Evolutionary conservation across 2,888 invertebrate species (phyloP).

Genomic region (Heliconius sara): DNA sequence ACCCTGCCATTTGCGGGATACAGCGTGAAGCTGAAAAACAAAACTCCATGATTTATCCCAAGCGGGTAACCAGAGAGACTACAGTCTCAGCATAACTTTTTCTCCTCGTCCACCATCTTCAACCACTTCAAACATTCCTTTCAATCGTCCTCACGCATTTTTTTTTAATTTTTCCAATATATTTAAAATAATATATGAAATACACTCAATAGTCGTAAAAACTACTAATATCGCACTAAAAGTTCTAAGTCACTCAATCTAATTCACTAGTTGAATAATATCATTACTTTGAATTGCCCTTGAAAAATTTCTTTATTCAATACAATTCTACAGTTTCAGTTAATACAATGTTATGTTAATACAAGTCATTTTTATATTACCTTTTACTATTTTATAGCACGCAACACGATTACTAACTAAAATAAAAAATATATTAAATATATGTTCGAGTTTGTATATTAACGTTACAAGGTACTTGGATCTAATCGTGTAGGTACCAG

Average conservation of each 20-base stretch:
- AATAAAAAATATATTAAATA: conserved; percentile 8
- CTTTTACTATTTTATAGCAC: background rate
- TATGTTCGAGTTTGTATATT: background rate
- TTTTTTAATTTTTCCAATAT: too few species aligned
- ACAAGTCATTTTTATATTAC: background rate
- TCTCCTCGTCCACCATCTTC: too few species aligned
- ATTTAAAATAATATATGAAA: too few species aligned
- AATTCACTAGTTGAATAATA: background rate
- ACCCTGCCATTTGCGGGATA: too few species aligned
- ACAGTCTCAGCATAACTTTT: too few species aligned
- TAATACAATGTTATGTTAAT: conserved; percentile 2
- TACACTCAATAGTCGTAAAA: too few species aligned
- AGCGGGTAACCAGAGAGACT: too few species aligned
- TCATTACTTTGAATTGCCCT: background rate
- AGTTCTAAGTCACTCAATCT: background rate
- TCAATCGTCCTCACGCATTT: too few species aligned
- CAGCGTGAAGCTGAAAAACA: too few species aligned
- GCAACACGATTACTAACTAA: background rate
- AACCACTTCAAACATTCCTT: too few species aligned
- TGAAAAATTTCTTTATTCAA: background rate
- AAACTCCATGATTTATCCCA: too few species aligned
- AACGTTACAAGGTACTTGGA: background rate
- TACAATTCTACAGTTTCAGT: conserved; percentile 8
- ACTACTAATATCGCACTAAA: too few species aligned
- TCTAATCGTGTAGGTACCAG: background rate